A percentile compares a stretch with the other conserved stretches of the same genome.
Conservation (phyloP, 2,888 invertebrate species). For the Selenia dentaria region DNA sequence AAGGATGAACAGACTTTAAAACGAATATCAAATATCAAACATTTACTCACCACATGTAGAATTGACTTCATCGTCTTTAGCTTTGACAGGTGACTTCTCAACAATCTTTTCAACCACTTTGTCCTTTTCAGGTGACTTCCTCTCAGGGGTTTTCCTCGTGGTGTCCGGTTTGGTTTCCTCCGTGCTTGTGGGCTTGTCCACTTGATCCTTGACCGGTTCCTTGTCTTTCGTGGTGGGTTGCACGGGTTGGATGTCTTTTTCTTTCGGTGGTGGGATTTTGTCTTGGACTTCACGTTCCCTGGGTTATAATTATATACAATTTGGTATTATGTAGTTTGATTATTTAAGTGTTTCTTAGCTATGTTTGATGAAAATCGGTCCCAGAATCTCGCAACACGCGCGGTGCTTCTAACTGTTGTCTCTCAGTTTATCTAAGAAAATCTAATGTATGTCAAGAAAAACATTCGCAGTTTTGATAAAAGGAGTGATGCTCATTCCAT, state of each 20-base stretch:
- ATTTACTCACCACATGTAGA: conserved; percentile 75
- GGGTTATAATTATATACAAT: no score
- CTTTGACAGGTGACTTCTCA: conserved; percentile 47
- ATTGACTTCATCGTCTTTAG: conserved; percentile 59
- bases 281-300: conserved; percentile 54
- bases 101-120: conserved; percentile 32
- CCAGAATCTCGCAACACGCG: no score
- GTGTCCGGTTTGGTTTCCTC: conserved; percentile 50
- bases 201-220: conserved; percentile 17
- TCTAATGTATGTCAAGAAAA: no score
- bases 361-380: no score
- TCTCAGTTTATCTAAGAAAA: no score
- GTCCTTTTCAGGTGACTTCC: conserved; percentile 10
- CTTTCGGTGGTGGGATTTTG: conserved; percentile 34
- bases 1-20: no score
- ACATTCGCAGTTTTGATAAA: no score
- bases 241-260: conserved; percentile 26
- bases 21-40: no score
- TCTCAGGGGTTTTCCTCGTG: conserved; percentile 53
- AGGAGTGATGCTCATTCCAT: no score
- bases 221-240: conserved; percentile 6
- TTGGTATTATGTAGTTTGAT: no score
- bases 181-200: not conserved
- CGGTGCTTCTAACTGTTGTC: no score
- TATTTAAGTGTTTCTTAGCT: no score